Conservation (phyloP, 2,113 vertebrate genomes). For the Plecturocebus donacophilus region DNA sequence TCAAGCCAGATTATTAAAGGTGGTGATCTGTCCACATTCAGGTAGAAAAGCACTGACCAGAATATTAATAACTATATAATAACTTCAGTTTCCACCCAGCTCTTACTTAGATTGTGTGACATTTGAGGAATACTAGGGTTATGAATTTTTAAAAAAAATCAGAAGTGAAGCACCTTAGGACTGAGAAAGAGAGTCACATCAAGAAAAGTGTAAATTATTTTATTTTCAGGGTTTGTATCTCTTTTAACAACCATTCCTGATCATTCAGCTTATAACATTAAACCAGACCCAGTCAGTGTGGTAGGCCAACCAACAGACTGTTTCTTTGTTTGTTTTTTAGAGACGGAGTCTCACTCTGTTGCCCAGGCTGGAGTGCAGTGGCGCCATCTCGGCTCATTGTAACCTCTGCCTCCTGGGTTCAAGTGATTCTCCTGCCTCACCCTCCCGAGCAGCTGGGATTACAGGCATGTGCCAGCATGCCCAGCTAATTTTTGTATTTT, state of each 20-base stretch:
- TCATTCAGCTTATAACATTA: background rate
- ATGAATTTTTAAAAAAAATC: background rate
- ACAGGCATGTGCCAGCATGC: accelerated
- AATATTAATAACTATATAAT: background rate
- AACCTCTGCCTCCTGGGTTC: too few species aligned
- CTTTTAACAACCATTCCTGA: background rate
- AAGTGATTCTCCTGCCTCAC: too few species aligned
- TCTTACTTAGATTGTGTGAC: background rate
- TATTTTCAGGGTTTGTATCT: background rate
- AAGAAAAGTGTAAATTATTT: background rate
- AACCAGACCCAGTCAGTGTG: background rate
- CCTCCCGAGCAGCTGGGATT: too few species aligned
- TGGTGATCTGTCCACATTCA: background rate
- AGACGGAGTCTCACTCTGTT: too few species aligned
- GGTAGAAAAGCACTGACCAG: background rate
- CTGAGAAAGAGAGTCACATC: background rate
- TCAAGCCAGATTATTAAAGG: background rate
- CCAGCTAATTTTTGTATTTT: too few species aligned
- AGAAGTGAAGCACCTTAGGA: background rate
- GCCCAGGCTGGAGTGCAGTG: too few species aligned
- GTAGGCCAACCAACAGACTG: background rate
- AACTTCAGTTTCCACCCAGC: background rate
- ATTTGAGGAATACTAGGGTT: background rate
- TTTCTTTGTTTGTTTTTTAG: background rate
- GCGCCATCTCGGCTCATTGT: too few species aligned